phyloP scores from a whole-genome alignment of 2,113 vertebrate genomes.

The Lutjanus erythropterus region DNA sequence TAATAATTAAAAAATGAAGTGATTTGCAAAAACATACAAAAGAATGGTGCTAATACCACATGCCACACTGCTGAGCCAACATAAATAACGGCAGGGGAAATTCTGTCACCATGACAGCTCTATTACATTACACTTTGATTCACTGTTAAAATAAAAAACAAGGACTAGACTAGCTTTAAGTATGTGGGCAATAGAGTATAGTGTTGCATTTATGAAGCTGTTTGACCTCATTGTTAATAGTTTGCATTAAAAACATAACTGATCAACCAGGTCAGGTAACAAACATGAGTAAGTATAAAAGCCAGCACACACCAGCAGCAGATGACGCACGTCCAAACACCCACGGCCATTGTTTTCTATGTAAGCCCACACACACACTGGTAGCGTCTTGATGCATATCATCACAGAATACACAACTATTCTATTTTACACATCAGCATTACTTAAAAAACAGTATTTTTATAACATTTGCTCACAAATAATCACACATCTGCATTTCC shows the following conservation, averaged over 20 bases:
- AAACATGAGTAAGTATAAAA: neutral
- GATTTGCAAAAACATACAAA: no score
- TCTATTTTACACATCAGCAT: neutral
- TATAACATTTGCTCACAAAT: neutral
- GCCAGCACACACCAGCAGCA: neutral
- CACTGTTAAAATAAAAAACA: no score
- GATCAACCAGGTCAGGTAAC: neutral
- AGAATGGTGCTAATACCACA: no score
- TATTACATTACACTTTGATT: no score
- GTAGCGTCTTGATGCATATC: no score
- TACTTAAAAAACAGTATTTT: neutral
- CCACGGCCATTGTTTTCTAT: neutral
- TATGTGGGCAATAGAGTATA: neutral
- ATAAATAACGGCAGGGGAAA: no score
- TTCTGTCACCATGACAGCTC: no score
- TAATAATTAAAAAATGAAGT: no score
- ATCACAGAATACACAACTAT: neutral
- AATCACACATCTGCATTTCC: neutral
- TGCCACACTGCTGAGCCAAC: no score
- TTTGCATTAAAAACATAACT: constrained; percentile 1
- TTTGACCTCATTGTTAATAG: neutral
- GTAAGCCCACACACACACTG: neutral
- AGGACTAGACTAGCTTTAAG: neutral
- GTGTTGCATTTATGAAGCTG: no score
- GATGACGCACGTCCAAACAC: neutral